A percentile compares a stretch with the other conserved stretches of the same genome.
These are phyloP conservation scores for Dolomedes plantarius DNA, from an alignment of 2,888 invertebrate genomes.

Conservation along the genomic window DNA sequence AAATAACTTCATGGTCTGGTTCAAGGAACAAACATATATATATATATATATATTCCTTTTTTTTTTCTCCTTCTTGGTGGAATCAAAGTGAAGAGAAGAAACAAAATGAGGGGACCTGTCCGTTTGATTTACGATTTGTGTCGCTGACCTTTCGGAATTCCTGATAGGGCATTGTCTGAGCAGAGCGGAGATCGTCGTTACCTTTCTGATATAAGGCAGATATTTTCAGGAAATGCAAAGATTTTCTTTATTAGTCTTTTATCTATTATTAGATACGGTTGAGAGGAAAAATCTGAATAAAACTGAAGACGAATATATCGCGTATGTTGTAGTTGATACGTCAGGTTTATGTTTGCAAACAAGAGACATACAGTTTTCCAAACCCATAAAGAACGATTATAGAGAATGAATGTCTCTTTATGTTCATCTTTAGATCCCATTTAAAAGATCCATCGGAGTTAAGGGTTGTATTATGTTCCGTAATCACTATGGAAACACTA, in stretches of 20 bases:
- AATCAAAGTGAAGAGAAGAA: background rate
- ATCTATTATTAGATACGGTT: background rate
- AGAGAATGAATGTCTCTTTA: too few relatives aligned
- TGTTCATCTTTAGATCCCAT: too few relatives aligned
- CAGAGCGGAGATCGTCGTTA: background rate
- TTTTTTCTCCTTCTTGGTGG: background rate
- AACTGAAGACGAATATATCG: too few relatives aligned
- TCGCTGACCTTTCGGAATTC: constrained; percentile 36
- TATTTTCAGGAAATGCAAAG: background rate
- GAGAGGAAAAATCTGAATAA: too few relatives aligned
- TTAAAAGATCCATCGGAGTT: too few relatives aligned
- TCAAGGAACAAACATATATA: background rate
- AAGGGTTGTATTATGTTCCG: too few relatives aligned
- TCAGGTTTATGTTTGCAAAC: too few relatives aligned
- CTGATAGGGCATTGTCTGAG: background rate
- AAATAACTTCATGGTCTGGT: constrained; percentile 34
- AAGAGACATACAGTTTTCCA: too few relatives aligned
- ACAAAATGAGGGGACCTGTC: background rate
- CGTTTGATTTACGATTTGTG: constrained; percentile 22
- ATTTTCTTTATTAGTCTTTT: background rate
- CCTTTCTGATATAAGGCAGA: background rate
- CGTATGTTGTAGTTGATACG: too few relatives aligned
- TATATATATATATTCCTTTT: too few relatives aligned
- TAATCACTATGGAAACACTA: too few relatives aligned
- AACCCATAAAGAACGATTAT: too few relatives aligned